A percentile compares a stretch with the other conserved stretches of the same genome.
Evolutionary conservation across 2,888 invertebrate genomes (phyloP).

Genomic region (Phortica magna): DNA sequence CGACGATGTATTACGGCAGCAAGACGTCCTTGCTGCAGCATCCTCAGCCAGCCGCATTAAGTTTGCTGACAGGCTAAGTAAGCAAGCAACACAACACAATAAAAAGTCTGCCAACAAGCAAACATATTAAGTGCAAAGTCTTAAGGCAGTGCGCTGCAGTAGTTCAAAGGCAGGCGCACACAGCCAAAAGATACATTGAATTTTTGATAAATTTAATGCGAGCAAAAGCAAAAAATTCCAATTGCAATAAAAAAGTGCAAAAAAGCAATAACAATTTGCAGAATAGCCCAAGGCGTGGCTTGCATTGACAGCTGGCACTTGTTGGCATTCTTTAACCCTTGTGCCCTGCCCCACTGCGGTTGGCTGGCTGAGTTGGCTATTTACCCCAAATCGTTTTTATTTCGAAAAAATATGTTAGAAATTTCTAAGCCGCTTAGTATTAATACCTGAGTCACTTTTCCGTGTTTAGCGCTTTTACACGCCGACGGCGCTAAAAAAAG

Average conservation of each 20-base stretch:
- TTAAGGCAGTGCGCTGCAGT: not conserved
- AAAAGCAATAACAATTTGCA: not conserved
- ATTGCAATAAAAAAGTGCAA: not conserved
- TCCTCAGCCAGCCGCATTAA: not conserved
- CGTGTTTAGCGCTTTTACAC: conserved; percentile 46
- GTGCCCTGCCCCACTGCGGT: too few relatives aligned
- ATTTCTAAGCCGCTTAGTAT: conserved; percentile 73
- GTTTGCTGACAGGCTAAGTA: conserved; percentile 28
- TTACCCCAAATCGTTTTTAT: not conserved
- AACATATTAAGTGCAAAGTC: conserved; percentile 2
- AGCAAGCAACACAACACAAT: conserved; percentile 26
- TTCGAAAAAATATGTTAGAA: conserved; percentile 63
- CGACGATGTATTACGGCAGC: not conserved
- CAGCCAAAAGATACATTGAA: not conserved
- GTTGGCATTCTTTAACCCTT: too few relatives aligned
- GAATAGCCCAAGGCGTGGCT: too few relatives aligned
- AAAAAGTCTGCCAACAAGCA: not conserved
- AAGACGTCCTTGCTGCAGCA: not conserved
- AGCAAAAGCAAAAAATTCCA: not conserved
- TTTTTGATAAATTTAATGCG: not conserved
- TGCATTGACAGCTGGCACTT: too few relatives aligned
- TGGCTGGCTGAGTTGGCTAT: not conserved
- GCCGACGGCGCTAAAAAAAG: conserved; percentile 18
- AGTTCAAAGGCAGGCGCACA: too few relatives aligned
- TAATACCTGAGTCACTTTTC: conserved; percentile 49